Evolutionary conservation across 2,888 invertebrate genomes (phyloP), one percentile per base, ranked within the genome.

Genomic region (Limenitis camilla): DNA sequence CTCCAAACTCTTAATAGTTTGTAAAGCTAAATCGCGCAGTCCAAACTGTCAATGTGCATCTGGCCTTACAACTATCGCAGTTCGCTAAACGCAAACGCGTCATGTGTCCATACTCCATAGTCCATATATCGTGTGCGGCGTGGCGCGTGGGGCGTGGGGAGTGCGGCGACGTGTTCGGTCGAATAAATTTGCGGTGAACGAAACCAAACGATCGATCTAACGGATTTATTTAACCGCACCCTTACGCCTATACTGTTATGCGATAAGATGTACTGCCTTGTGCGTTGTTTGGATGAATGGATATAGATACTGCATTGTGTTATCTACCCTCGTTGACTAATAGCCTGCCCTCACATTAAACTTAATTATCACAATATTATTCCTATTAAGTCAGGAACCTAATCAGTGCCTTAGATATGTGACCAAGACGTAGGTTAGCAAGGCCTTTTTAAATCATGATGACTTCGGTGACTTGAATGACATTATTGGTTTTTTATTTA

Each of bases 191-290:
- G 57, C 52, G 55, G 59, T 36, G 52, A 55, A 61, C 58, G 60
- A 59, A 61, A 61, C 55, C 56, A 59, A 53, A 57, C 62, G 62
- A 60, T 62, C 62, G 58, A 62, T 61, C 56, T 57, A 56, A 62
- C 55, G 56, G 63, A 65, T 65, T 63, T 63, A 65, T 63, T 61
- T 53, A 56, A 61, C 60, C 62, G 55, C 56, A 59, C 50, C 35
- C 49, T 53, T 54, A 50, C 53, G 58, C 52, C 53, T 48, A 46
- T 46, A 46, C 40, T 32, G 32, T 11, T 31, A 30, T 40, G n/a
- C 28, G 19, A 19, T 19, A 19, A 19, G 19, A 19, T 19, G 19
- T 19, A 19, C 19, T 19, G 19, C 33, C 40, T 45, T 36, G 38
- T 36, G 38, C 9, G 45, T 36, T 45, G 38, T 36, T 45, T 45